These are phyloP conservation scores for Luperina testacea DNA, from an alignment of 2,888 invertebrate genomes.

Conservation along the genomic window DNA sequence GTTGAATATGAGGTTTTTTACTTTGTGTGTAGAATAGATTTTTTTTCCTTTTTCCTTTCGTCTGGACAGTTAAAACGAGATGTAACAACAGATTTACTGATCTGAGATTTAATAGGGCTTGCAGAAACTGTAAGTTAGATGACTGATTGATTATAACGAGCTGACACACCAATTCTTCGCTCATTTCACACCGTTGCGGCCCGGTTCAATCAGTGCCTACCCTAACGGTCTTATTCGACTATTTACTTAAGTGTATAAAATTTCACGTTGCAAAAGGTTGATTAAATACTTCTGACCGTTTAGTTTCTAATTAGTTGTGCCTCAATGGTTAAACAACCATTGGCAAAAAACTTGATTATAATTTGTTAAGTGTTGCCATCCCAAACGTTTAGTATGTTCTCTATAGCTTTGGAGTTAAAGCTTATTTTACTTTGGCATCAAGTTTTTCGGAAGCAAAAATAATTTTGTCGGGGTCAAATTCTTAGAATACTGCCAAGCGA, in stretches of 20 bases:
- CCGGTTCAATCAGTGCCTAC: constrained; percentile 35
- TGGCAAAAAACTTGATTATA: constrained; percentile 37
- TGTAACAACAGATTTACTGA: neutral
- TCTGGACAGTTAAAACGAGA: neutral
- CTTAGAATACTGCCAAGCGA: constrained; percentile 21
- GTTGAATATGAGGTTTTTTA: too few relatives aligned
- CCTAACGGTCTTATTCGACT: constrained; percentile 42
- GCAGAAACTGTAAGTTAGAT: constrained; percentile 7
- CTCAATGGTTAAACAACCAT: constrained; percentile 55
- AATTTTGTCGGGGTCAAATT: constrained; percentile 32
- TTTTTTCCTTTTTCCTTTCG: neutral
- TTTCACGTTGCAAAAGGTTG: constrained; percentile 49
- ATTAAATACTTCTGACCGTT: constrained; percentile 45
- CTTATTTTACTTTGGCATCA: too few relatives aligned
- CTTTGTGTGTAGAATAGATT: neutral
- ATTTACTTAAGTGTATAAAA: constrained; percentile 42
- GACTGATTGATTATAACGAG: constrained; percentile 33
- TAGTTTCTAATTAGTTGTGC: constrained; percentile 56
- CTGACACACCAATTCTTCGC: constrained; percentile 32
- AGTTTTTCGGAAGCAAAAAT: too few relatives aligned
- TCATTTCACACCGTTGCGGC: constrained; percentile 7
- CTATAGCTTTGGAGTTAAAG: too few relatives aligned
- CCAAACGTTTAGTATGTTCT: neutral
- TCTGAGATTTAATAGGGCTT: neutral
- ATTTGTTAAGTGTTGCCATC: neutral